Evolutionary conservation across 2,888 invertebrate species (phyloP), one percentile per base, ranked within the genome.

Genomic region (Melanchra persicariae): DNA sequence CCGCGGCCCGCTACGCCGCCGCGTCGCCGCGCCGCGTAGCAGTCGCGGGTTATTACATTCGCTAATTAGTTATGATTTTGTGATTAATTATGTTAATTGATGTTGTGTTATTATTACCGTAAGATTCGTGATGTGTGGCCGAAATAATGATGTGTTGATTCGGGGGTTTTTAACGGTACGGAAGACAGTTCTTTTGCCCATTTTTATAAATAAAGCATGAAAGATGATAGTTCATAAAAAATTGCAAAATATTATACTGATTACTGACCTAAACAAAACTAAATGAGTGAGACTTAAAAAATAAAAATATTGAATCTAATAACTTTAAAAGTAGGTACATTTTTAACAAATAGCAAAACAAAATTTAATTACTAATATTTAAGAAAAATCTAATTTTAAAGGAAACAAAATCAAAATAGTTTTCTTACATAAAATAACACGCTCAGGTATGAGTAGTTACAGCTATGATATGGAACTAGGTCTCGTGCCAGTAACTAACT

Each of bases 1-100:
- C 84, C 85, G 91, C 89, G 94, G 93, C 90, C 92, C 93, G 93
- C 93, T 87, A 81, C 83, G 71, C 92, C 93, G 93, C 93, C 87
- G 81, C 84, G 74, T 54, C 81, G 93, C 93, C 87, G 81, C 84
- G 74, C 55, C 81, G 69, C 84, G 81, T 80, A 82, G 85, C 74
- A 71, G 77, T 75, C 66, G 74, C 70, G 72, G 70, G 67, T 74
- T 85, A 84, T 84, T 85, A 73, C 74, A 75, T 72, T 64, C 72
- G 77, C 75, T 86, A 86, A 84, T 86, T 82, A 85, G 66, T 64
- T 74, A 70, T 63, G 69, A 82, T 79, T 82, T 82, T 84, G 37
- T 78, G 78, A 82, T 77, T 84, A 70, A 84, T 77, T 86, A 81
- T 86, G 77, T 60, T 79, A 84, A 84, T 84, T 80, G 63, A 63